These are phyloP conservation scores for Proterorhinus semilunaris DNA, from an alignment of 2,113 vertebrate genomes.

Conservation along the genomic window DNA sequence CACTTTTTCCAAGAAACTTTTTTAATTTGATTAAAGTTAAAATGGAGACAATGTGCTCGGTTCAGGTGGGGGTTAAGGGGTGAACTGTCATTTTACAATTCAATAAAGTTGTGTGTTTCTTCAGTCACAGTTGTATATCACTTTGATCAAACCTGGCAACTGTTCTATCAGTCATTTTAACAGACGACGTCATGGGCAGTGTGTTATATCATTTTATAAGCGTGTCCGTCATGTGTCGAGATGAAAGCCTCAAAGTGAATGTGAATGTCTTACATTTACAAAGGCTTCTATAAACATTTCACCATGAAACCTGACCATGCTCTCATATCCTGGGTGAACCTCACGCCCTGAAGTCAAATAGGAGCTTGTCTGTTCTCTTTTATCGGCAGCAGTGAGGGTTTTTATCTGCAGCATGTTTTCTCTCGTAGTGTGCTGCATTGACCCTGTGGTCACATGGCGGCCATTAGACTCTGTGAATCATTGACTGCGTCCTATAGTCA, in stretches of 20 bases:
- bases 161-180: not conserved
- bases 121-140: not conserved
- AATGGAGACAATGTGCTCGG: too few relatives aligned
- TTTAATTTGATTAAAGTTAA: too few relatives aligned
- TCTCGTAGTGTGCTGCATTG: not conserved
- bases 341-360: slow-evolving; percentile 23
- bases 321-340: slow-evolving; percentile 28
- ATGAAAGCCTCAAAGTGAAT: not conserved
- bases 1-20: too few relatives aligned
- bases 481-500: slow-evolving; percentile 39
- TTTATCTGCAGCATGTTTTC: slow-evolving; percentile 11
- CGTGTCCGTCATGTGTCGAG: not conserved
- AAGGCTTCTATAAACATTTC: slow-evolving; percentile 10
- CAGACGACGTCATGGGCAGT: not conserved
- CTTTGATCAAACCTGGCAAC: slow-evolving; percentile 16
- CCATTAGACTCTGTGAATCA: slow-evolving; percentile 54
- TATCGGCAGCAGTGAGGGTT: slow-evolving; percentile 15
- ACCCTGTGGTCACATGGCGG: slow-evolving; percentile 51
- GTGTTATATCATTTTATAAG: not conserved
- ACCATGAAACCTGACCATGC: slow-evolving; percentile 29
- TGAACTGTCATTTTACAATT: slow-evolving; percentile 17
- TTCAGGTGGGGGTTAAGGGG: too few relatives aligned
- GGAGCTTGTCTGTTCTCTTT: slow-evolving; percentile 21
- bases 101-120: not conserved
- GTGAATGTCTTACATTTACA: not conserved